phyloP scores from a whole-genome alignment of 2,797 vertebrate species.

The Epinephelus malabaricus region DNA sequence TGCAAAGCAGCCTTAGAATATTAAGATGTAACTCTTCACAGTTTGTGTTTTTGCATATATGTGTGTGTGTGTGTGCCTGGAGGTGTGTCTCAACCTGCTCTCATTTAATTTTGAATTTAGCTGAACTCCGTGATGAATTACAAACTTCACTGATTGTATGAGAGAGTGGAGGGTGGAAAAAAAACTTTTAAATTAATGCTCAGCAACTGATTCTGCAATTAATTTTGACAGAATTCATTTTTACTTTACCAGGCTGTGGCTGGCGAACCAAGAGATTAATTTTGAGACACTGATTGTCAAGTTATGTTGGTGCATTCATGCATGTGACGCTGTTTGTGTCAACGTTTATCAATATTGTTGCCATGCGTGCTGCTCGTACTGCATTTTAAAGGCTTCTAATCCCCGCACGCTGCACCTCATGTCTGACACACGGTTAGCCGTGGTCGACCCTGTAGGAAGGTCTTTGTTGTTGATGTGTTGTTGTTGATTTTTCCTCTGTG shows the following conservation, averaged over 20 bases:
- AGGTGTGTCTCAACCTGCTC: constrained; percentile 11
- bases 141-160: constrained; percentile 58
- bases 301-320: constrained; percentile 53
- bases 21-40: neutral
- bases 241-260: constrained; percentile 49
- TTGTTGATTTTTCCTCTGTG: constrained; percentile 29
- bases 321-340: constrained; percentile 37
- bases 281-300: constrained; percentile 69
- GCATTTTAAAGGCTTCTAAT: constrained; percentile 38
- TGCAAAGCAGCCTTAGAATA: neutral
- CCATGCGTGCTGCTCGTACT: constrained; percentile 20
- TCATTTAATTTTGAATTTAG: constrained; percentile 45
- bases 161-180: constrained; percentile 2
- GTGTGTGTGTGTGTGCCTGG: neutral
- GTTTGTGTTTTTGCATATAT: neutral
- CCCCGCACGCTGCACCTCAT: constrained; percentile 10
- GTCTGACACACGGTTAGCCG: constrained; percentile 31
- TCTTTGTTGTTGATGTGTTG: constrained; percentile 25
- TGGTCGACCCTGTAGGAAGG: constrained; percentile 8
- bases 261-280: constrained; percentile 69
- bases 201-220: constrained; percentile 62
- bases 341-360: constrained; percentile 45
- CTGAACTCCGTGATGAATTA: constrained; percentile 52
- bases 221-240: constrained; percentile 63
- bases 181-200: constrained; percentile 58